Conservation (phyloP, 2,888 invertebrate species). For the Silvanus unidentatus region DNA sequence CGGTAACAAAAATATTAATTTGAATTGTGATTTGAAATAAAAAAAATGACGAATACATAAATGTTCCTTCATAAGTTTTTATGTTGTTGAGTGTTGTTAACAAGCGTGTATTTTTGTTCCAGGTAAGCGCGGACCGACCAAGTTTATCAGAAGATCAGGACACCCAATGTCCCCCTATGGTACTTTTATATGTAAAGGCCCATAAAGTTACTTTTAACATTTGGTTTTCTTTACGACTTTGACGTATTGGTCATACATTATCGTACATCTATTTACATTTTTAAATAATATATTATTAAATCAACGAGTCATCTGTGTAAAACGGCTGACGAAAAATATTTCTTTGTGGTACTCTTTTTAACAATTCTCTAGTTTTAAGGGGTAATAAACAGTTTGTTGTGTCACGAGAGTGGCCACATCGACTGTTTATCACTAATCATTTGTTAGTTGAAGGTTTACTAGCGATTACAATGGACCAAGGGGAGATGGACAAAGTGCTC, state of each 20-base stretch:
- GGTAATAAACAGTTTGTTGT: too few species aligned
- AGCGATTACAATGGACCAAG: too few species aligned
- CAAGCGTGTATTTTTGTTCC: slow-evolving; percentile 40
- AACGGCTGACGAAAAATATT: too few species aligned
- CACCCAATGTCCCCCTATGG: slow-evolving; percentile 12
- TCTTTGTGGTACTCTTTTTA: too few species aligned
- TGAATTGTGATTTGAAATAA: neutral
- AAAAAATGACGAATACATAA: slow-evolving; percentile 8
- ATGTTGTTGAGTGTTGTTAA: slow-evolving; percentile 38
- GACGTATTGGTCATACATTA: slow-evolving; percentile 14
- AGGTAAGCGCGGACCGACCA: slow-evolving; percentile 41
- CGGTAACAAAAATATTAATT: neutral
- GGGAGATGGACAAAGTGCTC: too few species aligned
- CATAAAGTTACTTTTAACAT: slow-evolving; percentile 17
- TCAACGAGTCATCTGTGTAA: too few species aligned
- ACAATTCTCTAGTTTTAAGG: too few species aligned
- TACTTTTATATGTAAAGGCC: slow-evolving; percentile 11
- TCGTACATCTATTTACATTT: too few species aligned
- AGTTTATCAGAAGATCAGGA: slow-evolving; percentile 33
- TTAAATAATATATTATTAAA: too few species aligned
- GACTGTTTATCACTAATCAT: too few species aligned
- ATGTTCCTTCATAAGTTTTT: slow-evolving; percentile 15
- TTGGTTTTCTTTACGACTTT: slow-evolving; percentile 17
- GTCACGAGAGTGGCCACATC: too few species aligned
- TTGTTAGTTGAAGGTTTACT: too few species aligned